A percentile compares a stretch with the other conserved stretches of the same genome.
Evolutionary conservation across 2,888 invertebrate species (phyloP).

Genomic region (Bugulina stolonifera): DNA sequence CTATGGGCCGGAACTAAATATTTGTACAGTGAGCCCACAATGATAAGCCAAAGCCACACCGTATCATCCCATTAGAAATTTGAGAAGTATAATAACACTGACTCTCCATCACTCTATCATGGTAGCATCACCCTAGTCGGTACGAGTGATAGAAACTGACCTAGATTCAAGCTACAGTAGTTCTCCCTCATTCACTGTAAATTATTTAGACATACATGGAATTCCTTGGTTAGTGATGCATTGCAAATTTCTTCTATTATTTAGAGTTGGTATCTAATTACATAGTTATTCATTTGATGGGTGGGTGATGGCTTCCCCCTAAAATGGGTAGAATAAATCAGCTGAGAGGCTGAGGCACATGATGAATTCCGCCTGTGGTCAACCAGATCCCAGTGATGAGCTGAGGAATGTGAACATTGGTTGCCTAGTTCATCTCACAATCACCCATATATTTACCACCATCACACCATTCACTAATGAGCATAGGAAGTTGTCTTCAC

Average conservation of each 20-base stretch:
- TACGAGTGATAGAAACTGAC: too few species aligned
- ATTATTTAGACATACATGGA: conserved; percentile 12
- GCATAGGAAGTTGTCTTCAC: neutral
- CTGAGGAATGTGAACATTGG: neutral
- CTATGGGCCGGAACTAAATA: neutral
- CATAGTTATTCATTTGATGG: neutral
- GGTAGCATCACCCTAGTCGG: too few species aligned
- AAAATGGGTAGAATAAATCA: too few species aligned
- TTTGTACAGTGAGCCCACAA: neutral
- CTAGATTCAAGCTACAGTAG: neutral
- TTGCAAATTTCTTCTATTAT: conserved; percentile 23
- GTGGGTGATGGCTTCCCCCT: neutral
- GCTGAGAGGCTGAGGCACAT: too few species aligned
- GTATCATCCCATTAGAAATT: too few species aligned
- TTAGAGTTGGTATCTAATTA: neutral
- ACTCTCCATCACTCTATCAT: too few species aligned
- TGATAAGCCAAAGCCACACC: too few species aligned
- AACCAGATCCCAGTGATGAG: neutral
- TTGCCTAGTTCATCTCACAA: neutral
- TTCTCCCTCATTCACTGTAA: neutral
- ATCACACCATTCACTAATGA: conserved; percentile 9
- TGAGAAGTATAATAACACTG: too few species aligned
- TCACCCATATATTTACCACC: too few species aligned
- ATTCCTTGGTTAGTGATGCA: conserved; percentile 17
- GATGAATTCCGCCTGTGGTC: conserved; percentile 18